These are phyloP conservation scores for Agapornis canus DNA, from an alignment of 2,797 vertebrate species.

Conservation along the genomic window DNA sequence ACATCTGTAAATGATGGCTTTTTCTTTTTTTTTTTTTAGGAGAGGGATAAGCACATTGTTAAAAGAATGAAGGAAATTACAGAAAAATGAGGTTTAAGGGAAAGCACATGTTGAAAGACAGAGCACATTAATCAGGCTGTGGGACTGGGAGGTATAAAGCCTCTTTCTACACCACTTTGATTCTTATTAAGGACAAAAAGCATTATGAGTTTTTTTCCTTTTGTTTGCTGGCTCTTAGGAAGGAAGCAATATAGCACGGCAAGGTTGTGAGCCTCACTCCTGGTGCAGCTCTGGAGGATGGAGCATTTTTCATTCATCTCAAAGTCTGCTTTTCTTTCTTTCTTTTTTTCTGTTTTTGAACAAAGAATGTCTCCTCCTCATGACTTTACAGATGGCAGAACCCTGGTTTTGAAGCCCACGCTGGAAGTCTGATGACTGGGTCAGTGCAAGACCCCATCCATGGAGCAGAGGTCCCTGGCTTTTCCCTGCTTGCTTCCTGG, in stretches of 20 bases:
- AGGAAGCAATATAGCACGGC: slow-evolving; percentile 18
- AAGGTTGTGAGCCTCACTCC: neutral
- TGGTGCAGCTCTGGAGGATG: neutral
- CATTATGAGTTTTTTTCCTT: neutral
- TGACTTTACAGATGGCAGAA: neutral
- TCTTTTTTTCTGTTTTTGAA: neutral
- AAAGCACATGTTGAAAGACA: slow-evolving; percentile 69
- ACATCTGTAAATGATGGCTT: slow-evolving; percentile 55
- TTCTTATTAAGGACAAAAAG: slow-evolving; percentile 52
- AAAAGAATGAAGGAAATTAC: slow-evolving; percentile 68
- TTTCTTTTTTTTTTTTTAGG: neutral
- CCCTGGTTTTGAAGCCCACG: neutral
- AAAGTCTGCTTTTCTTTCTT: neutral
- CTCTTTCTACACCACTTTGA: slow-evolving; percentile 47
- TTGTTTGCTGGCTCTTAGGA: neutral
- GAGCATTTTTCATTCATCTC: slow-evolving; percentile 20
- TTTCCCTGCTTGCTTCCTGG: neutral
- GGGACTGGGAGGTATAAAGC: slow-evolving; percentile 48
- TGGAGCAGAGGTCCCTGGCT: neutral
- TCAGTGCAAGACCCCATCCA: neutral
- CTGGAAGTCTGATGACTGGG: neutral
- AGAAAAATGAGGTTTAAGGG: slow-evolving; percentile 63
- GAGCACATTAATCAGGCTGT: slow-evolving; percentile 53
- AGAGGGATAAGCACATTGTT: slow-evolving; percentile 57
- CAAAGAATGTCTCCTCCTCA: neutral